Percentiles rank a stretch among this genome's conserved stretches.
Conservation (phyloP, 2,113 vertebrate genomes). For the Proterorhinus semilunaris region DNA sequence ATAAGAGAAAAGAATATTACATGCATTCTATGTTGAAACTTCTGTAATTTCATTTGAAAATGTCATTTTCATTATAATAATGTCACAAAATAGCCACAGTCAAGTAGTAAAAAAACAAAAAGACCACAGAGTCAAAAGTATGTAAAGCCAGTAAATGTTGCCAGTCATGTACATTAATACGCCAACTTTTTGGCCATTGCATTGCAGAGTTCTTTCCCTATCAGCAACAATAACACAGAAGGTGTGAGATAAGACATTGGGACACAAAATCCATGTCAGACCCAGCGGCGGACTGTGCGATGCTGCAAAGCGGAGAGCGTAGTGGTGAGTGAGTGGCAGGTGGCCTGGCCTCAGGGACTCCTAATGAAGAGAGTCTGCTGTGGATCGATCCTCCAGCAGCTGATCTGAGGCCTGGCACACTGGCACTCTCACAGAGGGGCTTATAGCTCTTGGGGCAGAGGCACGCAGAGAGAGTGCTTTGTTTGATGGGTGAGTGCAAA, state of each 20-base stretch:
- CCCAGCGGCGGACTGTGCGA: constrained; percentile 26
- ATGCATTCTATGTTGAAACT: too few species aligned
- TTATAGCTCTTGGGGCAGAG: constrained; percentile 47
- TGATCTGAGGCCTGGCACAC: constrained; percentile 58
- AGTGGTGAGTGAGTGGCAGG: constrained; percentile 61
- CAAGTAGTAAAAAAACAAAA: too few species aligned
- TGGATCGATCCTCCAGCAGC: constrained; percentile 67
- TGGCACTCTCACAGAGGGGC: constrained; percentile 25
- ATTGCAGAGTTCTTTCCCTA: constrained; percentile 6
- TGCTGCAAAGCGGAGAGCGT: constrained; percentile 31
- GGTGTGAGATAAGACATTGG: constrained; percentile 20
- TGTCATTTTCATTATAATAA: too few species aligned
- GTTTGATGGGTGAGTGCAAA: not conserved
- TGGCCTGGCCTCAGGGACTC: constrained; percentile 61
- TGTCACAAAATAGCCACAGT: too few species aligned
- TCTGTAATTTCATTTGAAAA: too few species aligned
- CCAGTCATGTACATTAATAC: too few species aligned
- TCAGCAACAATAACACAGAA: constrained; percentile 7
- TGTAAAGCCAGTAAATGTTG: too few species aligned
- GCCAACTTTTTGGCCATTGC: constrained; percentile 6
- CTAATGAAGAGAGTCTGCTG: constrained; percentile 74
- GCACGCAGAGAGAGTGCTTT: constrained; percentile 7
- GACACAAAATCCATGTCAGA: constrained; percentile 39
- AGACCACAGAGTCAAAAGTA: too few species aligned
- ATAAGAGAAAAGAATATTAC: too few species aligned